Conservation (phyloP, 2,113 vertebrate species). For the Phoxinus phoxinus region DNA sequence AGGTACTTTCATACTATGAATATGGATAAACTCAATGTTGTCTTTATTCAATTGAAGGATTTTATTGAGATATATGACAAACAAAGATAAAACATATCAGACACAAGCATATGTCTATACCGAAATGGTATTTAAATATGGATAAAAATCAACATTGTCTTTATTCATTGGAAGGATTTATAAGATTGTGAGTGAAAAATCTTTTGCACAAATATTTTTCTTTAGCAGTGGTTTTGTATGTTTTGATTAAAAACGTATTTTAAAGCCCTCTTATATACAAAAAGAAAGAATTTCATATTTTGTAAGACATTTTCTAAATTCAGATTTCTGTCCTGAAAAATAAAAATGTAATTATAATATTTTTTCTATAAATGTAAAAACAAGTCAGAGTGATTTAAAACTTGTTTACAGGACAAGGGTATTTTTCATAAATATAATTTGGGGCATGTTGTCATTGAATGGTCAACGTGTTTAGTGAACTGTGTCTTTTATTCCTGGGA, state of each 20-base stretch:
- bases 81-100: background rate
- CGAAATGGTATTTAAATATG: background rate
- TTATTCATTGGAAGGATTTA: background rate
- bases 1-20: background rate
- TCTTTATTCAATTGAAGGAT: background rate
- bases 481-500: background rate
- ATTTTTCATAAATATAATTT: background rate
- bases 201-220: background rate
- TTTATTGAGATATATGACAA: background rate
- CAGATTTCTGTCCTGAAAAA: too few species aligned
- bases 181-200: background rate
- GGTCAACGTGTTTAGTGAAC: background rate
- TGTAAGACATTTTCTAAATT: too few species aligned
- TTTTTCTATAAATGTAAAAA: too few species aligned
- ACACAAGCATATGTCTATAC: background rate
- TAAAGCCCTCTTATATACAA: background rate
- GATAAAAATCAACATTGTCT: too few species aligned
- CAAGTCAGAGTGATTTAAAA: too few species aligned
- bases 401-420: background rate
- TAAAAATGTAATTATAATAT: too few species aligned
- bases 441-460: background rate
- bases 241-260: background rate
- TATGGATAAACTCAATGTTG: background rate
- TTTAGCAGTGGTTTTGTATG: background rate
- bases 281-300: background rate